Evolutionary conservation across 2,888 invertebrate species (phyloP), one percentile per base, ranked within the genome.

Genomic region (Leucophora obtusa): DNA sequence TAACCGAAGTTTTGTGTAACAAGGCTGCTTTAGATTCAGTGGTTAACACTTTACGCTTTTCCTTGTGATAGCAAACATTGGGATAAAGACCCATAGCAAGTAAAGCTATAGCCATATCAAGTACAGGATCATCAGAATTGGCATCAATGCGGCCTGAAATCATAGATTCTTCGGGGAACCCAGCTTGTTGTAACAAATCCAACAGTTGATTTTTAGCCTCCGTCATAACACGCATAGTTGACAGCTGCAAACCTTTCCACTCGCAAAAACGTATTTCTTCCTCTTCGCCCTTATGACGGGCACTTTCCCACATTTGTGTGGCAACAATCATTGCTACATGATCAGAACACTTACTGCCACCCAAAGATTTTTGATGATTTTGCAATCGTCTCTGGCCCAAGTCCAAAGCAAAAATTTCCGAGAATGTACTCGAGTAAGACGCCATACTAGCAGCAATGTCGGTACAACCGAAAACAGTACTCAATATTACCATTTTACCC

Each of bases 401-500:
- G 83, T 96, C 96, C 85, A 96, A 92, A 3, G 95, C 93, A 89
- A 98, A 99, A 5, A 98, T 96, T 91, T 99, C 98, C 0, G 97
- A 97, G 90, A 98, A 97, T 0, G 98, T 98, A 50, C 98, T 96
- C 7, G 96, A 96, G 89, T 97, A 97, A 14, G 99, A 98, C 0
- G 98, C 98, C 93, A 98, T 96, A 0, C 96, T 96, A 10, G 96
- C 95, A 63, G 98, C 91, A 0, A 98, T 95, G 89, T 98, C 98
- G 0, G 97, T 98, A 81, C 96, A 95, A 83, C 95, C 94, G 86
- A 99, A 95, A 72, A 98, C 94, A 83, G 96, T 95, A n/a, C 97
- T 97, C 10, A 98, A 92, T 38, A 99, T 95, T 93, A 98, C 94
- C 96, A 98, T 98, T 91, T 98, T 98, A 17, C 99, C 99, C 7